Percentiles rank a stretch among this genome's conserved stretches.
These are phyloP conservation scores for Prietella phreatophila DNA, from an alignment of 2,113 vertebrate species.

Conservation along the genomic window DNA sequence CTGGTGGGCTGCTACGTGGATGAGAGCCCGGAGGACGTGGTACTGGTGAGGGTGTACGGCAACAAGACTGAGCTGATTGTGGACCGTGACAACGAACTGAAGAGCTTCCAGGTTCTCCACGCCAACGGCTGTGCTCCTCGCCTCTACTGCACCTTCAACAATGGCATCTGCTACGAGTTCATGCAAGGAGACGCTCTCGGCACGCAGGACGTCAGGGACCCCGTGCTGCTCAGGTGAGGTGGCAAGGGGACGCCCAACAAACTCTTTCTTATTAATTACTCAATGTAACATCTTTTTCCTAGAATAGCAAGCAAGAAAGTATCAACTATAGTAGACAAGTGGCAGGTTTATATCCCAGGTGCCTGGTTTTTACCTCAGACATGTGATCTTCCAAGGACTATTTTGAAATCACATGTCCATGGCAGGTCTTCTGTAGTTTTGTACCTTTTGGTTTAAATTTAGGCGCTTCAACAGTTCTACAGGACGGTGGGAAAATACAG, in stretches of 20 bases:
- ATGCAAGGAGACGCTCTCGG: conserved; percentile 88
- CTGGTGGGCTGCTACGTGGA: conserved; percentile 90
- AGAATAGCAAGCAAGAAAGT: not conserved
- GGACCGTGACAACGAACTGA: conserved; percentile 92
- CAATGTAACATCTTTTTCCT: not conserved
- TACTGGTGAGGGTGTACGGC: conserved; percentile 92
- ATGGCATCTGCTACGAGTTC: conserved; percentile 95
- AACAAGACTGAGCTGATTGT: conserved; percentile 92
- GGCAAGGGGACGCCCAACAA: too few species aligned
- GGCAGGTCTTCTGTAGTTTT: not conserved
- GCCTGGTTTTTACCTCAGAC: not conserved
- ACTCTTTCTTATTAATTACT: not conserved
- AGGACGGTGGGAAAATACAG: not conserved
- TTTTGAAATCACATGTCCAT: not conserved
- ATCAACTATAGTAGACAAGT: not conserved
- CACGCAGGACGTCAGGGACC: conserved; percentile 84
- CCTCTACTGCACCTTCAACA: conserved; percentile 95
- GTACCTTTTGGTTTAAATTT: not conserved
- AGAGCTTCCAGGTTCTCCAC: conserved; percentile 91
- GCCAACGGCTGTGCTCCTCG: conserved; percentile 90
- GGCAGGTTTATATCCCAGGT: not conserved
- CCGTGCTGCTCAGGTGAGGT: conserved; percentile 82
- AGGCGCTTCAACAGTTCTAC: not conserved
- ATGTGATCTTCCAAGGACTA: not conserved
- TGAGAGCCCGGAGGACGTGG: conserved; percentile 80